Conservation (phyloP, 35 echinoderm and acorn worm species). For the Chiridota heheva region DNA sequence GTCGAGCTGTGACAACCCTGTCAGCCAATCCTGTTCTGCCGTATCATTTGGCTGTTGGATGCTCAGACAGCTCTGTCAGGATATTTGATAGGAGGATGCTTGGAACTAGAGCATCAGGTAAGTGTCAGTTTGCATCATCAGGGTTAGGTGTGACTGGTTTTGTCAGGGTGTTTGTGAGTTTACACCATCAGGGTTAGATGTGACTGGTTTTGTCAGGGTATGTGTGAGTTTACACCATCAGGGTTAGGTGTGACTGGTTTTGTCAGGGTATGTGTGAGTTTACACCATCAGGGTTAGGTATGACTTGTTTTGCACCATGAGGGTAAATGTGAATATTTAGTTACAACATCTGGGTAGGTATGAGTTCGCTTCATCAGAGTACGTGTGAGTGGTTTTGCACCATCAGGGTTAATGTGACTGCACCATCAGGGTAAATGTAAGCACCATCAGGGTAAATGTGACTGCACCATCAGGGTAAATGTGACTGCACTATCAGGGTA, state of each 20-base stretch:
- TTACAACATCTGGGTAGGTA: too few species aligned
- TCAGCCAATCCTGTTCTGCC: conserved; percentile 82
- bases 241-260: background rate
- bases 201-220: background rate
- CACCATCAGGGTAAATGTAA: too few species aligned
- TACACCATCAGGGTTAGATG: too few species aligned
- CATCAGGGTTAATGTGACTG: too few species aligned
- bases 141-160: background rate
- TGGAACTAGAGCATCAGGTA: conserved; percentile 84
- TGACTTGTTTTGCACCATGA: background rate
- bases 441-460: too few species aligned
- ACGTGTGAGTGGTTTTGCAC: too few species aligned
- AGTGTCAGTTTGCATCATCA: background rate
- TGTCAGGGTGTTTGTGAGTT: background rate
- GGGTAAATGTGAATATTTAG: too few species aligned
- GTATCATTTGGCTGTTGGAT: conserved; percentile 93
- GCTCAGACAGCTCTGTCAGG: conserved; percentile 89
- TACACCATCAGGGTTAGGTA: background rate
- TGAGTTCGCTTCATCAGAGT: too few species aligned
- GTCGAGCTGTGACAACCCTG: conserved; percentile 87
- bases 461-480: too few species aligned
- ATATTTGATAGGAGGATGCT: conserved; percentile 94
- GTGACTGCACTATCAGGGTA: too few species aligned
- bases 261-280: background rate
- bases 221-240: background rate